Evolutionary conservation across 2,888 invertebrate genomes (phyloP).

Genomic region (Venustoraphidia nigricollis): DNA sequence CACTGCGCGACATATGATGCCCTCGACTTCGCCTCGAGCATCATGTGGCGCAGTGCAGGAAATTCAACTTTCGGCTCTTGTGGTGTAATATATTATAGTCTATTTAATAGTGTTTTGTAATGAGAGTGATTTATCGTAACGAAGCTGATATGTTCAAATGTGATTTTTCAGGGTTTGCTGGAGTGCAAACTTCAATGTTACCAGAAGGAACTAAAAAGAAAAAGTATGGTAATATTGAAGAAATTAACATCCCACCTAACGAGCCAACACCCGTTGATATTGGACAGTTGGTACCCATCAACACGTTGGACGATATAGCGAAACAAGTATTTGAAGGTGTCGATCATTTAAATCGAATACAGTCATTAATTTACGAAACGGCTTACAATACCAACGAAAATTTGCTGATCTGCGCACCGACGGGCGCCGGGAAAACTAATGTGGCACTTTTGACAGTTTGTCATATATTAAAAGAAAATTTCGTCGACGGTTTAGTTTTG

Average conservation of each 20-base stretch:
- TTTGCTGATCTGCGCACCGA: constrained; percentile 93
- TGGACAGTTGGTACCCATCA: constrained; percentile 15
- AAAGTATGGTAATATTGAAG: constrained; percentile 63
- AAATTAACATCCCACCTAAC: constrained; percentile 68
- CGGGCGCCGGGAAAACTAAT: constrained; percentile 98
- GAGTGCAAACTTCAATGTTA: constrained; percentile 21
- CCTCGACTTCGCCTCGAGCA: too few species aligned
- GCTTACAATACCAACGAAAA: constrained; percentile 97
- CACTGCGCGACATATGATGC: too few species aligned
- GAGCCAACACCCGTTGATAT: constrained; percentile 38
- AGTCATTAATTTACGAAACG: constrained; percentile 86
- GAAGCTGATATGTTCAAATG: too few species aligned
- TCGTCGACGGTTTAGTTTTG: constrained; percentile 65
- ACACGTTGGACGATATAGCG: constrained; percentile 52
- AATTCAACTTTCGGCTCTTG: too few species aligned
- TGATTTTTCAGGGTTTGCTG: background rate
- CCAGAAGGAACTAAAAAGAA: constrained; percentile 65
- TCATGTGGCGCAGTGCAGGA: too few species aligned
- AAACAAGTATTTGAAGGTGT: constrained; percentile 80
- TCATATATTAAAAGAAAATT: constrained; percentile 76
- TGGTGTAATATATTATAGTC: too few species aligned
- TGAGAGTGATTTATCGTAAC: too few species aligned
- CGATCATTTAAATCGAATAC: constrained; percentile 80
- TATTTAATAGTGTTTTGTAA: too few species aligned
- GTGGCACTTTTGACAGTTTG: constrained; percentile 88